Evolutionary conservation across 2,888 invertebrate species (phyloP).

Genomic region (Lissocephala sabroskyi): DNA sequence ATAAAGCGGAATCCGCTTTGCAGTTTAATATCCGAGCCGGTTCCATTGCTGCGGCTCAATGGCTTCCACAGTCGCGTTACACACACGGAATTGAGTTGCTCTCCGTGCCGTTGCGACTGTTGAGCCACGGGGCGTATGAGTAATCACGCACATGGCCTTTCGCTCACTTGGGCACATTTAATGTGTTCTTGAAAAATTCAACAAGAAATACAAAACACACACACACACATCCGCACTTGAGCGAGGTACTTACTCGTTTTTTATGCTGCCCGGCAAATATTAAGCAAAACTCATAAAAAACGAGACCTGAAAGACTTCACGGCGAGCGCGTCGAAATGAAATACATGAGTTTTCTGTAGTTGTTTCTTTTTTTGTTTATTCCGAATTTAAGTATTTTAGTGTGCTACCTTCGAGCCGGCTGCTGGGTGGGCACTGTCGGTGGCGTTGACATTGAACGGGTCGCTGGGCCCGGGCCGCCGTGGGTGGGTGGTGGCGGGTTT

Average conservation of each 20-base stretch:
- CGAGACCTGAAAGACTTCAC: not conserved
- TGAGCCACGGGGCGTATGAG: slow-evolving; percentile 39
- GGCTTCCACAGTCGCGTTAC: no score
- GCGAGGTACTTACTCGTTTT: not conserved
- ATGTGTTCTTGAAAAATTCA: slow-evolving; percentile 13
- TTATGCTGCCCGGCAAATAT: not conserved
- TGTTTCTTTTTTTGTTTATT: not conserved
- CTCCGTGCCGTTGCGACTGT: not conserved
- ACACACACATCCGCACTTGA: not conserved
- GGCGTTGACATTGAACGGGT: no score
- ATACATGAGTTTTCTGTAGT: no score
- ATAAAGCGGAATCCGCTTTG: slow-evolving; percentile 46
- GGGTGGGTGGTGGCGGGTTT: no score
- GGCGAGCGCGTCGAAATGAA: not conserved
- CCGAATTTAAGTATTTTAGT: no score
- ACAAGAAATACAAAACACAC: not conserved
- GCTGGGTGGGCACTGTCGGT: no score
- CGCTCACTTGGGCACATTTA: slow-evolving; percentile 25
- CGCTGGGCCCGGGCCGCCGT: no score
- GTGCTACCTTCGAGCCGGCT: no score
- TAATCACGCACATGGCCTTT: slow-evolving; percentile 55
- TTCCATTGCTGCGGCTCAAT: slow-evolving; percentile 5
- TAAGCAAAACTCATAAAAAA: not conserved
- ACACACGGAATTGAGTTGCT: no score
- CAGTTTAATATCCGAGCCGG: slow-evolving; percentile 33